Percentiles rank a stretch among this genome's conserved stretches.
phyloP scores from a whole-genome alignment of 2,888 invertebrate species.

The Xylocampa areola region DNA sequence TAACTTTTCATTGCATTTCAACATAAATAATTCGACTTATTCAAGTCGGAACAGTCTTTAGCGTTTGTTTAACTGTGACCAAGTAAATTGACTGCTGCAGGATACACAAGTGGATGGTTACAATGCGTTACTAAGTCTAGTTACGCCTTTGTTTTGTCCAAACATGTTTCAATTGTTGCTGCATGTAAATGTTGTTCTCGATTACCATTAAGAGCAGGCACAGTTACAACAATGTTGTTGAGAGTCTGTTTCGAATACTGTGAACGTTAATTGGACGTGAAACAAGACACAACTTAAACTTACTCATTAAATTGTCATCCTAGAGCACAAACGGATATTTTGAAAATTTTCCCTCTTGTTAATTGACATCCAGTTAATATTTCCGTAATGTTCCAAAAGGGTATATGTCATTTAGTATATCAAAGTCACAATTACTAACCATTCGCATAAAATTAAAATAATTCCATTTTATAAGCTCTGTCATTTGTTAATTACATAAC shows the following conservation, averaged over 20 bases:
- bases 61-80: constrained; percentile 51
- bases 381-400: constrained; percentile 26
- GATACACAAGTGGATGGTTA: constrained; percentile 52
- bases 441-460: constrained; percentile 17
- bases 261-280: constrained; percentile 76
- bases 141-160: constrained; percentile 80
- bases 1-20: constrained; percentile 63
- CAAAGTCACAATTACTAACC: constrained; percentile 29
- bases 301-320: constrained; percentile 67
- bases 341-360: constrained; percentile 50
- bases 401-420: constrained; percentile 18
- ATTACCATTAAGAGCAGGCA: constrained; percentile 72
- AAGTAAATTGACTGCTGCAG: constrained; percentile 47
- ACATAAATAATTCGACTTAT: constrained; percentile 52
- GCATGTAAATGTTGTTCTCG: constrained; percentile 79
- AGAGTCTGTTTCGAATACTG: constrained; percentile 70
- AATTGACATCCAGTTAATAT: constrained; percentile 50
- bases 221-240: constrained; percentile 67
- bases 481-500: constrained; percentile 17
- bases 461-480: constrained; percentile 3
- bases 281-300: constrained; percentile 64
- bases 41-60: constrained; percentile 30
- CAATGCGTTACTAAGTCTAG: constrained; percentile 62
- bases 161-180: constrained; percentile 77
- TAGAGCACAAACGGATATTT: constrained; percentile 56